Evolutionary conservation across 2,888 invertebrate genomes (phyloP).

Genomic region (Tenthredo scrophulariae): DNA sequence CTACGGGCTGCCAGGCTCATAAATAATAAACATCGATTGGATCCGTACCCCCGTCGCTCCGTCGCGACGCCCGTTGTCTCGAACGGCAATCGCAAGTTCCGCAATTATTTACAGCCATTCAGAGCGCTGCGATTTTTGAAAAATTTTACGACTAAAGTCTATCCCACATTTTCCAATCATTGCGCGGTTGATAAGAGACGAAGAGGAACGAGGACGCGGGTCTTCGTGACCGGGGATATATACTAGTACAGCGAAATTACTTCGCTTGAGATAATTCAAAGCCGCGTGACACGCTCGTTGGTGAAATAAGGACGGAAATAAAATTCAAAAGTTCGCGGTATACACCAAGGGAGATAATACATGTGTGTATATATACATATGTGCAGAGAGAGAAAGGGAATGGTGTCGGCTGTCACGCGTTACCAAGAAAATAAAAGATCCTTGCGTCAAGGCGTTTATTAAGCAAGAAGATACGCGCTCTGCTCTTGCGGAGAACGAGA

Average conservation of each 20-base stretch:
- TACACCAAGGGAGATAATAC: not conserved
- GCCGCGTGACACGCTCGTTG: conserved; percentile 24
- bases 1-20: conserved; percentile 7
- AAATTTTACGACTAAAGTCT: no score
- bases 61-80: conserved; percentile 28
- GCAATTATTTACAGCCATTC: not conserved
- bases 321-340: conserved; percentile 2
- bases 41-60: not conserved
- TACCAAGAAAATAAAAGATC: conserved; percentile 26
- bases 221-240: conserved; percentile 32
- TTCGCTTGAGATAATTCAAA: conserved; percentile 3
- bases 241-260: conserved; percentile 27
- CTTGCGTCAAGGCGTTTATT: conserved; percentile 29
- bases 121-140: no score
- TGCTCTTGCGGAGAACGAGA: not conserved
- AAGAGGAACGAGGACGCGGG: not conserved
- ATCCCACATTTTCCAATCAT: no score
- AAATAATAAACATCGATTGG: conserved; percentile 48
- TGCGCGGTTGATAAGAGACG: no score
- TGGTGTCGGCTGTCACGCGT: not conserved
- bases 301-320: not conserved
- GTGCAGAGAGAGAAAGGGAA: not conserved
- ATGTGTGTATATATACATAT: no score
- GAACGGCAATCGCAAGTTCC: conserved; percentile 9
- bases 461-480: conserved; percentile 25